phyloP scores from a whole-genome alignment of 2,888 invertebrate genomes.

The Lepidochrysops patricia region DNA sequence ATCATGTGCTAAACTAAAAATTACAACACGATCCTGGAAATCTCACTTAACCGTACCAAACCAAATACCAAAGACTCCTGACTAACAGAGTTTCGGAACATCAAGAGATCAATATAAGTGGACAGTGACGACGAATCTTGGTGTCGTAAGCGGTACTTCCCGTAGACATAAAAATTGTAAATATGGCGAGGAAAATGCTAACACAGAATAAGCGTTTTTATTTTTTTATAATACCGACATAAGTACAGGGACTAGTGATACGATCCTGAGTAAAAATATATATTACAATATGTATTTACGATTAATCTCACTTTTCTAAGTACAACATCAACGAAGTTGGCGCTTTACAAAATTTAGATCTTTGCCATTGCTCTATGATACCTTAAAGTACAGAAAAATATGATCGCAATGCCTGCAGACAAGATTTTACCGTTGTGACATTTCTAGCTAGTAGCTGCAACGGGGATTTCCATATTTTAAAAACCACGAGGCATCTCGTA shows the following conservation, averaged over 20 bases:
- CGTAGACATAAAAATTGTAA: background rate
- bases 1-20: background rate
- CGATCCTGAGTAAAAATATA: no score
- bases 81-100: background rate
- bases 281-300: no score
- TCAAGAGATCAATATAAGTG: background rate
- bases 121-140: background rate
- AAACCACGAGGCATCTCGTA: background rate
- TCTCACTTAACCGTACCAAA: background rate
- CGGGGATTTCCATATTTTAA: background rate
- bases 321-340: no score
- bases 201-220: background rate
- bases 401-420: no score
- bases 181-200: background rate
- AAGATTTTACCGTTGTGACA: no score
- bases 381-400: no score
- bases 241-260: no score
- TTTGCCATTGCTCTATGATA: no score
- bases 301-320: no score
- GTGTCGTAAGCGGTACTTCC: background rate
- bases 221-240: no score
- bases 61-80: background rate
- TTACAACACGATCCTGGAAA: background rate
- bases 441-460: no score
- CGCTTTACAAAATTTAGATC: no score